Conservation (phyloP, 2,888 invertebrate species). For the Lysandra coridon region DNA sequence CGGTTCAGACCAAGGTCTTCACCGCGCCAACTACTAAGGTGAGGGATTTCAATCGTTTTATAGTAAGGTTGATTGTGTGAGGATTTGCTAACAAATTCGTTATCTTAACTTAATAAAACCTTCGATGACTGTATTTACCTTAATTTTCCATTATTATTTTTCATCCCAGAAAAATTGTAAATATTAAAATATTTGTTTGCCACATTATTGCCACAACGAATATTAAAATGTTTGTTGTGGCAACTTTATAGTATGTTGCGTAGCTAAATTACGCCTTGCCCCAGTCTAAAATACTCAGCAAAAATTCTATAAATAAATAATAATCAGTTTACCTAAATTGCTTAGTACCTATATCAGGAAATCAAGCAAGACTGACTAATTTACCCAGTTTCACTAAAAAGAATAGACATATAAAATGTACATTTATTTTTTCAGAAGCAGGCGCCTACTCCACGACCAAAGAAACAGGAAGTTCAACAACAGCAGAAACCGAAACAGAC, state of each 20-base stretch:
- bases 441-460: constrained; percentile 66
- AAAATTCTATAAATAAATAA: too few species aligned
- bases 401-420: neutral
- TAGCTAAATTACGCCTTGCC: too few species aligned
- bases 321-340: too few species aligned
- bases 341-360: neutral
- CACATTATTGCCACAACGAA: too few species aligned
- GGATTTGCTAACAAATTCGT: neutral
- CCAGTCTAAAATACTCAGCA: too few species aligned
- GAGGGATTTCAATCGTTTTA: neutral
- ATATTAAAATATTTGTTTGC: too few species aligned
- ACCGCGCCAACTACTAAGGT: constrained; percentile 84
- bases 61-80: neutral
- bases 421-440: constrained; percentile 47
- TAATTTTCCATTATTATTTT: too few species aligned
- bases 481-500: constrained; percentile 68
- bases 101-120: too few species aligned
- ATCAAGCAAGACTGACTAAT: constrained; percentile 44
- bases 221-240: too few species aligned
- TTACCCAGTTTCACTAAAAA: neutral
- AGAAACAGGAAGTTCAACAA: constrained; percentile 57
- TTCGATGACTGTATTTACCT: too few species aligned
- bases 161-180: too few species aligned
- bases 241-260: too few species aligned
- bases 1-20: constrained; percentile 89